Conservation (phyloP, 1,140 invertebrate genomes). For the Drosophila sp. region DNA sequence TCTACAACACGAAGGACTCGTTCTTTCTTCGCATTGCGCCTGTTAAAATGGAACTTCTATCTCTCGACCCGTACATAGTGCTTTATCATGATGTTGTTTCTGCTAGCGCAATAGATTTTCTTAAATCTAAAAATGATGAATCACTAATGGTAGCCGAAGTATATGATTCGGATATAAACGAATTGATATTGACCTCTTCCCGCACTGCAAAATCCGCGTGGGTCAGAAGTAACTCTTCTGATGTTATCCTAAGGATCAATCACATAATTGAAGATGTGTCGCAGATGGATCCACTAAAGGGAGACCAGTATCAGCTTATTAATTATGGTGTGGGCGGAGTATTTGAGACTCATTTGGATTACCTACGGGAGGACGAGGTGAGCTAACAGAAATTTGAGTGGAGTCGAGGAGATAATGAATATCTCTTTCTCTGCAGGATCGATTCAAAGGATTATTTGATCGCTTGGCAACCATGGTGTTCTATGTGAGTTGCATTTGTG, state of each 20-base stretch:
- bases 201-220: slow-evolving; percentile 2
- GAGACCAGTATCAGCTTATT: background rate
- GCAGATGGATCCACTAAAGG: background rate
- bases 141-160: background rate
- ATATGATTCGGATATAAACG: background rate
- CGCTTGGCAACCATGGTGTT: slow-evolving; percentile 1
- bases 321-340: slow-evolving; percentile 19
- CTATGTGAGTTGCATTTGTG: background rate
- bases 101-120: background rate
- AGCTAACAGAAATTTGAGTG: background rate
- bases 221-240: background rate
- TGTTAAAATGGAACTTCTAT: slow-evolving; percentile 38
- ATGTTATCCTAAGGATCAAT: background rate
- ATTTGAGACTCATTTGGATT: background rate
- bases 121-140: background rate
- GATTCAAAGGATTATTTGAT: background rate
- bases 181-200: background rate
- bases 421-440: background rate
- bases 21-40: slow-evolving; percentile 30
- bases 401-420: background rate
- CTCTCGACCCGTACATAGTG: slow-evolving; percentile 21
- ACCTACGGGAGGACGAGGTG: background rate
- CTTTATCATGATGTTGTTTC: slow-evolving; percentile 32
- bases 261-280: background rate
- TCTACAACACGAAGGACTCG: slow-evolving; percentile 21